phyloP scores from a whole-genome alignment of 2,113 vertebrate genomes.

The Lamprotornis superbus region DNA sequence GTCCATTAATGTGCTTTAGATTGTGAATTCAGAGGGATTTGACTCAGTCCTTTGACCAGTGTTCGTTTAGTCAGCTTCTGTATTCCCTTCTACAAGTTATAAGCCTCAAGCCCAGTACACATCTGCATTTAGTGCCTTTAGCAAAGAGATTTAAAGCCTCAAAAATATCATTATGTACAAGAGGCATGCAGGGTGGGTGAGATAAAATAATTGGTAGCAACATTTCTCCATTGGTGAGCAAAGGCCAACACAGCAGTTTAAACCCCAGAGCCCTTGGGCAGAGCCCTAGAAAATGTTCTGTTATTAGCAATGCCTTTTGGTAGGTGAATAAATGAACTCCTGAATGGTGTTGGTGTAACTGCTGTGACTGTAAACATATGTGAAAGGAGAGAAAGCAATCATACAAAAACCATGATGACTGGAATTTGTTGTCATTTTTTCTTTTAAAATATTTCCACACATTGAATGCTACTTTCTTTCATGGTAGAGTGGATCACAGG shows the following conservation, averaged over 20 bases:
- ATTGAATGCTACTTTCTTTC: not conserved
- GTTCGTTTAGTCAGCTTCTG: not conserved
- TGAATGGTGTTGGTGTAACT: not conserved
- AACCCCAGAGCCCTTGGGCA: not conserved
- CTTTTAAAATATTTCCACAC: not conserved
- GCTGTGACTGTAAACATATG: not conserved
- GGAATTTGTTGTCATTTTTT: not conserved
- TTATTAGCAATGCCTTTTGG: not conserved
- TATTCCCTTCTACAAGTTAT: not conserved
- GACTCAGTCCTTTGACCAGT: not conserved
- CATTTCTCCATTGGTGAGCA: not conserved
- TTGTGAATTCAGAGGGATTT: not conserved
- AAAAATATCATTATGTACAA: constrained; percentile 32
- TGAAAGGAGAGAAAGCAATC: not conserved
- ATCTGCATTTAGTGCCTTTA: constrained; percentile 39
- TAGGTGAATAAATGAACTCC: not conserved
- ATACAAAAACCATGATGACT: not conserved
- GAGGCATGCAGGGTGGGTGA: constrained; percentile 2
- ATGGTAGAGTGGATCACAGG: not conserved
- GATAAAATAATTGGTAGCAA: constrained; percentile 48
- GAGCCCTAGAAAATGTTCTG: not conserved
- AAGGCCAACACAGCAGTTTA: constrained; percentile 9
- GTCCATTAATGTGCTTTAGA: not conserved
- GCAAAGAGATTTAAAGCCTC: constrained; percentile 30
- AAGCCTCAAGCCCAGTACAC: not conserved